Base-by-base conservation (phyloP, 2,888 invertebrate genomes). In the Deilephila porcellus region DNA sequence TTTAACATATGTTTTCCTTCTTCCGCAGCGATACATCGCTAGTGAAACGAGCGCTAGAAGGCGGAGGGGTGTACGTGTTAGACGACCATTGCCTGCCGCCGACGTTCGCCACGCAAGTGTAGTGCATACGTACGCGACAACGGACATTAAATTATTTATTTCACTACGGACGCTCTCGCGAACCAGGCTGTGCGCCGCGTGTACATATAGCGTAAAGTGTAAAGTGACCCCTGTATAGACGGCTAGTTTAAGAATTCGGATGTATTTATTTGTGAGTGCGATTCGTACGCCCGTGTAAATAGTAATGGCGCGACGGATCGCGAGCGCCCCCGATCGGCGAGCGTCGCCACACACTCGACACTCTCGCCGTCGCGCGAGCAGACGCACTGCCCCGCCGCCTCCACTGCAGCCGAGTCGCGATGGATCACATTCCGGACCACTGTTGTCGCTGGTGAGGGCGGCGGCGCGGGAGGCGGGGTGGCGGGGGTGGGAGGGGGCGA, bases 61-160 rank as follows among this genome's bases (percentile, higher is more conserved):
- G 96, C 89, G 93, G 93, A 84, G 94, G 93, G 90, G 97, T 97
- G 88, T 97, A 97, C 95, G 96, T 97, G 89, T 95, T 97, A 91
- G 97, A 97, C 95, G 97, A 97, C 92, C 97, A 97, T 90, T 97
- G 96, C 94, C 93, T 95, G 88, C 96, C 96, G 91, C 96, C 96
- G 82, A 96, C 96, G 88, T 96, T 97, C 90, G 97, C 97, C 85
- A 97, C 97, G 88, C 97, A 97, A 95, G 97, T 97, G 95, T 97
- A 97, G 96, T 95, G 91, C 80, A 80, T 76, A 83, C 81, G 77
- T 79, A 81, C 77, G 84, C 86, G 85, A 80, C 85, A 84, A 85
- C 88, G 88, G 88, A 93, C 91, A 81, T 85, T 88, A 88, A 89
- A 82, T 91, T 91, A 92, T 91, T 92, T 92, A 92, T 92, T 81